Evolutionary conservation across 2,113 vertebrate species (phyloP).

Genomic region (Ageneiosus marmoratus): DNA sequence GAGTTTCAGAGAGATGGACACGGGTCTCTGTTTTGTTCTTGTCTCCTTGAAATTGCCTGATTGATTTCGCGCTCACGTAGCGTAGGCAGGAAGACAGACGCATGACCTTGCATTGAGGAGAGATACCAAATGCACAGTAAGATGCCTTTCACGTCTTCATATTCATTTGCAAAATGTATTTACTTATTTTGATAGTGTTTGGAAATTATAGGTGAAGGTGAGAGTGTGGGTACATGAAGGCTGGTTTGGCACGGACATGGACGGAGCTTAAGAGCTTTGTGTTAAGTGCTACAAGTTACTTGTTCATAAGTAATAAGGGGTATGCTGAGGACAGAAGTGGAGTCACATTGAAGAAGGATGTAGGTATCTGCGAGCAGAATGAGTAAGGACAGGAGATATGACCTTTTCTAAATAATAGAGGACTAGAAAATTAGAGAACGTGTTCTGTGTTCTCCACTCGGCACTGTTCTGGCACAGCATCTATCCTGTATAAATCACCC

Average conservation of each 20-base stretch:
- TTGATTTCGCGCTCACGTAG: constrained; percentile 58
- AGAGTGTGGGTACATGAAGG: neutral
- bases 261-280: constrained; percentile 40
- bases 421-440: constrained; percentile 35
- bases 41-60: constrained; percentile 54
- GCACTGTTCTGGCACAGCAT: constrained; percentile 7
- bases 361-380: constrained; percentile 22
- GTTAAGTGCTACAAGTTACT: constrained; percentile 37
- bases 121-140: constrained; percentile 33
- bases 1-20: constrained; percentile 37
- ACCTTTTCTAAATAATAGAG: constrained; percentile 32
- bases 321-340: constrained; percentile 23
- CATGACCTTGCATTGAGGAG: constrained; percentile 53
- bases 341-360: constrained; percentile 39
- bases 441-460: neutral
- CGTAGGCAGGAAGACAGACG: constrained; percentile 44
- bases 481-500: constrained; percentile 25
- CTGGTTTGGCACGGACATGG: constrained; percentile 28
- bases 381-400: constrained; percentile 26
- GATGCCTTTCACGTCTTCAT: constrained; percentile 39
- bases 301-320: constrained; percentile 40
- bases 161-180: constrained; percentile 46
- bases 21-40: constrained; percentile 37
- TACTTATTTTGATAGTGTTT: constrained; percentile 51
- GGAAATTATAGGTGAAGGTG: constrained; percentile 47